These are phyloP conservation scores for Falco berigora DNA, from an alignment of 2,797 vertebrate species.

Conservation along the genomic window DNA sequence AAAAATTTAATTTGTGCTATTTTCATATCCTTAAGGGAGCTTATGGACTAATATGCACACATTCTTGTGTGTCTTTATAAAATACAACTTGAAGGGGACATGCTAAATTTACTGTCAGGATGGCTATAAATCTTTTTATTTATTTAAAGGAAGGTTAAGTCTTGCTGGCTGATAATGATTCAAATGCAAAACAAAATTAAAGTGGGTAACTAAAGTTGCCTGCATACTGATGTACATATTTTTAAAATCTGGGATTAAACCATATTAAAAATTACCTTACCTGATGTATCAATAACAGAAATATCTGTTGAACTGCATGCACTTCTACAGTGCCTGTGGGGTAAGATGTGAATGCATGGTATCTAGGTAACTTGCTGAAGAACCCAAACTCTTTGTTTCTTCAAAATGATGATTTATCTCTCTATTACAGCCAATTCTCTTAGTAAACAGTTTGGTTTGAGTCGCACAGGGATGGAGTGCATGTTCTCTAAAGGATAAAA, in stretches of 20 bases:
- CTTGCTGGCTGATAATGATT: not conserved
- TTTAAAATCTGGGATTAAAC: not conserved
- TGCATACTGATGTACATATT: not conserved
- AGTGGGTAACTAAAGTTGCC: not conserved
- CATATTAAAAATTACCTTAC: not conserved
- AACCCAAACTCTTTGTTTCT: not conserved
- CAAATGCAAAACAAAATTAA: not conserved
- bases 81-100: not conserved
- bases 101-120: not conserved
- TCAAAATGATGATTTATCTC: not conserved
- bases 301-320: not conserved
- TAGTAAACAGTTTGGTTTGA: not conserved
- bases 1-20: not conserved
- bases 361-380: not conserved
- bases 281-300: not conserved
- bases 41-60: fast-evolving
- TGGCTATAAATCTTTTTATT: not conserved
- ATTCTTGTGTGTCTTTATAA: not conserved
- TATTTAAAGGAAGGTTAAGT: not conserved
- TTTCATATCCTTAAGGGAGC: not conserved
- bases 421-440: not conserved
- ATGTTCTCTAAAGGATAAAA: not conserved
- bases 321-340: not conserved
- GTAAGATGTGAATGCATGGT: not conserved
- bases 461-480: not conserved